phyloP scores from a whole-genome alignment of 2,888 invertebrate species.

The Tetragonula carbonaria region DNA sequence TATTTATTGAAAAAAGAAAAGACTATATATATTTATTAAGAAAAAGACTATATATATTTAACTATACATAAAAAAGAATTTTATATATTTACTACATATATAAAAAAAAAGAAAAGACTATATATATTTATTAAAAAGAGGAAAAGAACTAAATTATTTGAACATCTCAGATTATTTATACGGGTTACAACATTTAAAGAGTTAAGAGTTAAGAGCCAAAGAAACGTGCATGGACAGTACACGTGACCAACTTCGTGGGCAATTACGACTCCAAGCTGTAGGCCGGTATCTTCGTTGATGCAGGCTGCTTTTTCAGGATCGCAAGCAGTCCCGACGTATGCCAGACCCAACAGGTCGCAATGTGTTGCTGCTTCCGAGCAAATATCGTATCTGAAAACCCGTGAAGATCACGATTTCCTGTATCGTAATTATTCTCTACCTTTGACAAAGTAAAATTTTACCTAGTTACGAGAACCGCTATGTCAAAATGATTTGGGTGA shows the following conservation, averaged over 20 bases:
- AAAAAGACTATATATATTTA: no score
- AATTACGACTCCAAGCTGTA: constrained; percentile 94
- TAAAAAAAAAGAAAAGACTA: no score
- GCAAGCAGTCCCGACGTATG: constrained; percentile 96
- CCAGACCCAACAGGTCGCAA: constrained; percentile 92
- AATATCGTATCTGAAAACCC: constrained; percentile 72
- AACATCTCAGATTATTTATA: no score
- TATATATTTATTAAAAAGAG: no score
- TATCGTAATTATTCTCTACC: neutral
- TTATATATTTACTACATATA: no score
- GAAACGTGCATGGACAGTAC: constrained; percentile 85
- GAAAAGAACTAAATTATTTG: no score
- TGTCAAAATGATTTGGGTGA: constrained; percentile 94
- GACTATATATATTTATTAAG: no score
- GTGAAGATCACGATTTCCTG: neutral
- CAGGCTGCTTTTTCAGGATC: constrained; percentile 93
- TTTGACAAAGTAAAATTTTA: constrained; percentile 66
- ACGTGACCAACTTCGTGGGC: constrained; percentile 97
- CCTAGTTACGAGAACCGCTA: constrained; percentile 93
- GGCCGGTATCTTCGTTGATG: constrained; percentile 96
- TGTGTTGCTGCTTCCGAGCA: constrained; percentile 66
- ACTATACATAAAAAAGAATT: no score
- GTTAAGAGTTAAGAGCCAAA: constrained; percentile 19
- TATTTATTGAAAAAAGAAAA: no score
- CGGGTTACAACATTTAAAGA: neutral